Evolutionary conservation across 2,888 invertebrate genomes (phyloP), one percentile per base, ranked within the genome.

Genomic region (Synergus japonicus): DNA sequence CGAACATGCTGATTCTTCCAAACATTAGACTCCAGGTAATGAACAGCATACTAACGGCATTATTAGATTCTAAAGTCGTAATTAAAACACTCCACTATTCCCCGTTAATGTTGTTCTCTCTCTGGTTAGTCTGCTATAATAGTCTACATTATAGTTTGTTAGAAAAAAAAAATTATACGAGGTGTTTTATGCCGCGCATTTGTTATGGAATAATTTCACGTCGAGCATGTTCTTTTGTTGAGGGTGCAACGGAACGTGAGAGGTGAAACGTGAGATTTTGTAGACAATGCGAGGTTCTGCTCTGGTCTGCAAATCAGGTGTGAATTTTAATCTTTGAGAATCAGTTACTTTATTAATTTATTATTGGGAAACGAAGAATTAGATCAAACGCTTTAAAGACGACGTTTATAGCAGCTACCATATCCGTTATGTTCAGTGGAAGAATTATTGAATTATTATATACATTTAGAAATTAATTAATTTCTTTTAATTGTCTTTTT

Each of bases 21-120:
- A 91, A 92, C 82, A 91, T 92, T 76, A 91, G 89, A 80, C 87
- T 92, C 15, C 92, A 92, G 92, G 92, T 92, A 91, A 88, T 83
- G 73, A 73, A n/a, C 54, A 54, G 37, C 43, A n/a, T 66, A 10
- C n/a, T 66, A 66, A 58, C 79, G 66, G 65, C 65, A 66, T 66
- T 66, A 66, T 60, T 10, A n/a, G 37, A 29, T 73, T 73, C 54
- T 29, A 54, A 73, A 29, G 41, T 73, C n/a, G 54, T 73, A 73
- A 73, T 73, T 73, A 54, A 73, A 54, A 73, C 37, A 54, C 73
- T 15, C 49, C 54, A 73, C 41, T 73, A 73, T 73, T 54, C 73
- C 73, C 54, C 73, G 73, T 73, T 73, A 73, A 73, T n/a, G n/a
- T 29, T 73, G 2, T 54, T n/a, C 37, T 54, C 54, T 54, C 73